These are phyloP conservation scores for Cynoglossus semilaevis DNA, from an alignment of 2,113 vertebrate species.

Conservation along the genomic window DNA sequence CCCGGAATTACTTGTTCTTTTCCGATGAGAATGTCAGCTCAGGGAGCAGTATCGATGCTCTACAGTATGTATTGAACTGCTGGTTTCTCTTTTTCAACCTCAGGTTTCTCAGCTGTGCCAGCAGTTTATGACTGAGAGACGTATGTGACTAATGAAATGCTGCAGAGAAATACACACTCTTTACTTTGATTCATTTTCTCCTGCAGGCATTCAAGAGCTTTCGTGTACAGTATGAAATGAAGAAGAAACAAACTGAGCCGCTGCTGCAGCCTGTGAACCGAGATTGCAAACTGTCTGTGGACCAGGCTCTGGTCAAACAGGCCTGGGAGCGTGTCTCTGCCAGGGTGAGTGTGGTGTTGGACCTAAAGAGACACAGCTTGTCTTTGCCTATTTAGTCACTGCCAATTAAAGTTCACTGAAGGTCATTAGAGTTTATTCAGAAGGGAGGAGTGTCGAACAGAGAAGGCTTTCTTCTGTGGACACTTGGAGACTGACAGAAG, in stretches of 20 bases:
- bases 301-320: constrained; percentile 94
- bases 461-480: constrained; percentile 51
- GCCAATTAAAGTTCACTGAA: constrained; percentile 48
- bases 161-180: background rate
- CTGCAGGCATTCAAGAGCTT: constrained; percentile 88
- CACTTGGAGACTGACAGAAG: constrained; percentile 28
- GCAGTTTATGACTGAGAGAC: no score
- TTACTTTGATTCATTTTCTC: background rate
- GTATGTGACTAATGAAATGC: no score
- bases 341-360: constrained; percentile 75
- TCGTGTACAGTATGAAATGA: constrained; percentile 90
- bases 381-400: constrained; percentile 19
- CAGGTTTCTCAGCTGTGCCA: no score
- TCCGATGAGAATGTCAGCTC: background rate
- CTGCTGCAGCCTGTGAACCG: constrained; percentile 83
- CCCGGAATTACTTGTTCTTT: background rate
- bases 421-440: constrained; percentile 38
- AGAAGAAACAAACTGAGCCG: constrained; percentile 87
- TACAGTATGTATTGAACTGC: no score
- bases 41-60: no score
- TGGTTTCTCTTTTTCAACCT: no score
- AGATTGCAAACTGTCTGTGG: constrained; percentile 92
- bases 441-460: constrained; percentile 52
- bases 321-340: constrained; percentile 90
- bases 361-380: constrained; percentile 18